Evolutionary conservation across 2,888 invertebrate genomes (phyloP), one percentile per base, ranked within the genome.

Genomic region (Suillia variegata): DNA sequence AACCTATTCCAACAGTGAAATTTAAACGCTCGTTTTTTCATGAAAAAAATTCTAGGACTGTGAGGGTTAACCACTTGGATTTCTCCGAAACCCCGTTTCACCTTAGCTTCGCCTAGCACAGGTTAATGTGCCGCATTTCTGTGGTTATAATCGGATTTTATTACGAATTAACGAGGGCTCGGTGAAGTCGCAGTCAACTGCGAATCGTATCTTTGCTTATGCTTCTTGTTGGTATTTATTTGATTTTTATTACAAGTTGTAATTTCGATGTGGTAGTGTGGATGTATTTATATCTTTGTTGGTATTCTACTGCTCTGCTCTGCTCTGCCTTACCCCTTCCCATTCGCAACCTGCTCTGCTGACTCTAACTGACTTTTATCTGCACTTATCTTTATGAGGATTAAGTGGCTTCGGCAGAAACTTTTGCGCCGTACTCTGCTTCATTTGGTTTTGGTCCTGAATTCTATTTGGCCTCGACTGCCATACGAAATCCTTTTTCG

Each of bases 71-170:
- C 6, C 31, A 12, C 31, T 31, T 6, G 6, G 31, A 12, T 12
- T 31, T 31, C 6, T 12, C 31, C 31, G 31, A 31, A 31, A 31
- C 6, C 31, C 31, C 31, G 31, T 31, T 8, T n/a, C 10, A 38
- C 10, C 10, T 10, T 8, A 38, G 10, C n/a, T 38, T 38, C 12
- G 38, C 38, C n/a, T n/a, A n/a, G n/a, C n/a, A n/a, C n/a, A 49
- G 52, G 34, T 58, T 56, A 59, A 58, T 58, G 52, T 49, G 67
- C 62, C 67, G 74, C 72, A 75, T 71, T 75, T 76, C 74, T 75
- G 77, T 75, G 75, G 76, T 74, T 75, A 77, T 75, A 75, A 75
- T 75, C 75, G 75, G 77, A 76, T 75, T 75, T 77, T 75, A 75
- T 77, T 75, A 74, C 76, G 70, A 75, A 75, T 75, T 75, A 76